Evolutionary conservation across 2,113 vertebrate genomes (phyloP), one percentile per base, ranked within the genome.

Genomic region (Gavia stellata): DNA sequence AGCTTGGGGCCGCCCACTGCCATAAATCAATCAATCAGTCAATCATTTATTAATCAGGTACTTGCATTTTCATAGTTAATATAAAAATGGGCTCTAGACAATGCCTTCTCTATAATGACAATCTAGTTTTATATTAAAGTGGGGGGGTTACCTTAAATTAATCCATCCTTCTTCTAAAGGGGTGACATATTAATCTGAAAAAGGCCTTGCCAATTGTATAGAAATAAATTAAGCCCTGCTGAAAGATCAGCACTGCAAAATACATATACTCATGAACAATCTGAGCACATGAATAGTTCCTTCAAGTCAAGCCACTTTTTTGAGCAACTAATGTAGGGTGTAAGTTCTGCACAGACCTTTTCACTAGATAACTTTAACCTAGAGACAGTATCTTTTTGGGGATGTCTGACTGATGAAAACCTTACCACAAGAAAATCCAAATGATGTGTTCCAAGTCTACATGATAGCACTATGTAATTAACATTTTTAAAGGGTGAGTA

Each of bases 1-100:
- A 98, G 97, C 97, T 97, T 97, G 97, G 97, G 97, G 96, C 97
- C 92, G 95, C 96, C 97, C 97, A 96, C 97, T 98, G 97, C 97
- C 97, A 98, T 83, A 97, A 98, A 98, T 97, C 97, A 98, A 98
- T 97, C 96, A 98, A 93, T 98, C 91, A 97, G 94, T 97, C 97
- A 97, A 97, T 98, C 72, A 97, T 93, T 98, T 91, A 95, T 97
- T 95, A 94, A 96, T 87, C 89, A 97, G 80, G 84, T 84, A 93
- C n/a, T 94, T 95, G 91, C 81, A 96, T 96, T 97, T 96, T 97
- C 92, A 94, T 75, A 96, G 59, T 92, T 83, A 94, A 95, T 89
- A 95, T 81, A 96, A 92, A 96, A 96, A 97, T 79, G 90, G 93
- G 95, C 86, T 85, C 74, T 73, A 96, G 63, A 94, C 92, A 96